Evolutionary conservation across 2,113 vertebrate genomes (phyloP).

Genomic region (Oplegnathus fasciatus): DNA sequence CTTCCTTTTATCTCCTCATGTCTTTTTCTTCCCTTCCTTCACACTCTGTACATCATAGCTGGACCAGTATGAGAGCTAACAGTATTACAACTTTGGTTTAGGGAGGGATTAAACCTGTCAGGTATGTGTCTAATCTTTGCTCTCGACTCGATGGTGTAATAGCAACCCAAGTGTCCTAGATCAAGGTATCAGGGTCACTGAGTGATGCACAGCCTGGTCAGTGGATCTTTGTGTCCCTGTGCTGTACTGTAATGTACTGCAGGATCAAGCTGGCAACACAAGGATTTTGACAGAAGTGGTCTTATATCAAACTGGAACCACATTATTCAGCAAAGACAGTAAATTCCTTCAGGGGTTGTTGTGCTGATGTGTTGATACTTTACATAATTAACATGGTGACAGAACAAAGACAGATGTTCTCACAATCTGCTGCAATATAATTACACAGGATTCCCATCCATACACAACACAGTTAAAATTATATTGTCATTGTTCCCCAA

Average conservation of each 20-base stretch:
- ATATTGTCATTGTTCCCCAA: too few species aligned
- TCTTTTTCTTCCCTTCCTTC: neutral
- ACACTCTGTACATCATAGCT: neutral
- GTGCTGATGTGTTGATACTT: neutral
- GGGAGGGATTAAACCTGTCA: conserved; percentile 38
- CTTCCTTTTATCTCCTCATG: neutral
- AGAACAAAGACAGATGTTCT: neutral
- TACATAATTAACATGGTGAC: neutral
- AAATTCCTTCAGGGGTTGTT: neutral
- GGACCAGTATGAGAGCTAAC: neutral
- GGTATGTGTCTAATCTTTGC: conserved; percentile 47
- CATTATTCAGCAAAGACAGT: neutral
- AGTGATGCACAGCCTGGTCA: neutral
- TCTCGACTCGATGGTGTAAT: conserved; percentile 26
- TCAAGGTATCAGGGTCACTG: conserved; percentile 35
- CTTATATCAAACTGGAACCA: neutral
- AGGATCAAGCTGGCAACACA: neutral
- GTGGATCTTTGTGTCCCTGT: neutral
- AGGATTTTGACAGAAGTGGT: neutral
- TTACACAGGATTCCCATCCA: neutral
- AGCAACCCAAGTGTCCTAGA: conserved; percentile 6
- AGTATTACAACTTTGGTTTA: conserved; percentile 31
- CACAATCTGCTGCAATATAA: too few species aligned
- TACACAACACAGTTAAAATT: neutral
- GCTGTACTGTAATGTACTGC: neutral